A percentile compares a stretch with the other conserved stretches of the same genome.
Conservation (phyloP, 2,797 vertebrate genomes). For the Molossus molossus region DNA sequence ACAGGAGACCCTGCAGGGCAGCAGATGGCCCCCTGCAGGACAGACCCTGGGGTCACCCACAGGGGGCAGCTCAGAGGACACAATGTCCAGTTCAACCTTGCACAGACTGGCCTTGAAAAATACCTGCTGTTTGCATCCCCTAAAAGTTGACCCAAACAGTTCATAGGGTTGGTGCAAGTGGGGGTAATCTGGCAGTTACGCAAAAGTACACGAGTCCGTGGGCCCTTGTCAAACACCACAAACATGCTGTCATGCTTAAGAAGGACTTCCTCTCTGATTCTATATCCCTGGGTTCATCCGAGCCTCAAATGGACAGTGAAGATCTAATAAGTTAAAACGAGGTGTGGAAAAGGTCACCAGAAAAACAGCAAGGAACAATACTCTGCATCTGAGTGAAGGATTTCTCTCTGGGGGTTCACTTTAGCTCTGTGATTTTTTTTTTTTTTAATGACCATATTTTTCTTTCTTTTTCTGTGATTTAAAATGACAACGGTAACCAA, state of each 20-base stretch:
- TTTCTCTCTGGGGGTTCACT: background rate
- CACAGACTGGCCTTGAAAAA: background rate
- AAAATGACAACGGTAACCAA: constrained; percentile 61
- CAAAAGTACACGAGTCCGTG: background rate
- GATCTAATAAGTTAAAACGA: constrained; percentile 53
- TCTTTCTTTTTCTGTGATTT: background rate
- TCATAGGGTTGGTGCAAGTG: too few relatives aligned
- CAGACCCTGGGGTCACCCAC: constrained; percentile 69
- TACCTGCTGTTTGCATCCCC: background rate
- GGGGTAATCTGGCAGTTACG: background rate
- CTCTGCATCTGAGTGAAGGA: background rate
- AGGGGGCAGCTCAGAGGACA: background rate
- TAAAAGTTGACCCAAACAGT: background rate
- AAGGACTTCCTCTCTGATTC: background rate
- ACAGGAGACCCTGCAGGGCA: constrained; percentile 54
- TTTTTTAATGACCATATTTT: background rate
- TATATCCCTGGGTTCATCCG: background rate
- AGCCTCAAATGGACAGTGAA: constrained; percentile 69
- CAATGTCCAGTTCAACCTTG: background rate
- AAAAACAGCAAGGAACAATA: constrained; percentile 70
- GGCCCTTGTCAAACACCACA: background rate
- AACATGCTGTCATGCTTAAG: background rate
- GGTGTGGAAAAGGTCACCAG: constrained; percentile 76
- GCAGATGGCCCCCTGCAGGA: constrained; percentile 85
- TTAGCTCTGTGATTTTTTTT: background rate